These are phyloP conservation scores for Aphodius sticticus DNA, from an alignment of 2,888 invertebrate species.

Conservation along the genomic window DNA sequence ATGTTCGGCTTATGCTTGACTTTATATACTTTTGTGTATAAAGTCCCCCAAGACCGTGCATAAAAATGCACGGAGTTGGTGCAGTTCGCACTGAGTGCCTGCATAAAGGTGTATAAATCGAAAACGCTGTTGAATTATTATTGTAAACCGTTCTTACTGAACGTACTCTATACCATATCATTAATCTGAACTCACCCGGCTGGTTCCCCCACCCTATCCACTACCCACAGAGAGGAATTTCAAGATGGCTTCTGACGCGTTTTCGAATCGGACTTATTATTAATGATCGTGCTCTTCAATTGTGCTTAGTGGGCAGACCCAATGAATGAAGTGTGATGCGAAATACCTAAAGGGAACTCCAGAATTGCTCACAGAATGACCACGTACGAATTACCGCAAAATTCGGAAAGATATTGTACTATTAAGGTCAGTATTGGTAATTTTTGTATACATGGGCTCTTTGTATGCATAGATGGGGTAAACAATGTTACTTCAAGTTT, in stretches of 20 bases:
- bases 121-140: no score
- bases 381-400: not conserved
- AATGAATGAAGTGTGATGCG: not conserved
- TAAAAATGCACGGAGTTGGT: no score
- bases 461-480: not conserved
- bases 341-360: not conserved
- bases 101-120: no score
- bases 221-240: not conserved
- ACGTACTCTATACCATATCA: not conserved
- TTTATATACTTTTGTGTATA: no score
- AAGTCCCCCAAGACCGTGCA: no score
- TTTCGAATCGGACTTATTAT: not conserved
- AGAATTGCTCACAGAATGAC: not conserved
- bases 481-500: not conserved
- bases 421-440: not conserved
- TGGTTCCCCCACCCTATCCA: not conserved
- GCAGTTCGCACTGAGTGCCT: no score
- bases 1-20: no score
- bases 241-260: not conserved
- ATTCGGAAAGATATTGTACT: not conserved
- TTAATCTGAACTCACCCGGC: not conserved
- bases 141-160: not conserved
- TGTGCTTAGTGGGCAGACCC: not conserved
- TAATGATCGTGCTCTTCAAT: not conserved
- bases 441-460: not conserved